Base-by-base conservation (phyloP, 2,888 invertebrate genomes). In the Apantesis nais region DNA sequence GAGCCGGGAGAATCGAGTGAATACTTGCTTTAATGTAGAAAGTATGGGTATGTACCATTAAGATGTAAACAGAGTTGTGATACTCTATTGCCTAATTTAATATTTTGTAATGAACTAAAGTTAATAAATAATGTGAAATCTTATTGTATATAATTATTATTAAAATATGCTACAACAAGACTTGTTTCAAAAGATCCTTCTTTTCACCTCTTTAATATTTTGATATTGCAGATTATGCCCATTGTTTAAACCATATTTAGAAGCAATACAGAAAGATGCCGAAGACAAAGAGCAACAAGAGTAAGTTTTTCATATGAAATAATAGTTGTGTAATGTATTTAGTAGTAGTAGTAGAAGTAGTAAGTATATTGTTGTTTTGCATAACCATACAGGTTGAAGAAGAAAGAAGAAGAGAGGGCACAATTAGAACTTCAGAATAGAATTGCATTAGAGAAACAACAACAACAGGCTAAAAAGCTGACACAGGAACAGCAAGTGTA, bases 241-340 rank as follows among this genome's bases (percentile, higher is more conserved):
- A n/a, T 94, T 98, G 68, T 99, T 99, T 88, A 97, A 97, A 83
- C 97, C 99, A 2, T 99, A 97, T 87, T 96, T 99, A 60, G 98
- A 99, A 91, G 99, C 99, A 22, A 98, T 99, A 86, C 97, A 97
- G 86, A 96, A 98, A 83, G 98, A 99, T 90, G 96, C 97, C 73
- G 98, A 98, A 86, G 97, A 98, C 84, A 97, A 97, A 82, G 96
- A 97, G 76, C 95, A 88, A 73, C 88, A 90, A 79, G 86, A 92
- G 94, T 94, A 85, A 89, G 93, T 89, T 67, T n/a, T 29, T 31
- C 7, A 52, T 29, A 25, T 63, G 25, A 9, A 52, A 29, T 52
- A 31, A 1, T 65, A 34, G 19, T n/a, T n/a, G n/a, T n/a, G n/a
- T 65, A 29, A 14, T 29, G 58, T 58, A 58, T 58, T 58, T 58